These are phyloP conservation scores for Drosophila lacteicornis DNA, from an alignment of 1,140 invertebrate species.

Conservation along the genomic window DNA sequence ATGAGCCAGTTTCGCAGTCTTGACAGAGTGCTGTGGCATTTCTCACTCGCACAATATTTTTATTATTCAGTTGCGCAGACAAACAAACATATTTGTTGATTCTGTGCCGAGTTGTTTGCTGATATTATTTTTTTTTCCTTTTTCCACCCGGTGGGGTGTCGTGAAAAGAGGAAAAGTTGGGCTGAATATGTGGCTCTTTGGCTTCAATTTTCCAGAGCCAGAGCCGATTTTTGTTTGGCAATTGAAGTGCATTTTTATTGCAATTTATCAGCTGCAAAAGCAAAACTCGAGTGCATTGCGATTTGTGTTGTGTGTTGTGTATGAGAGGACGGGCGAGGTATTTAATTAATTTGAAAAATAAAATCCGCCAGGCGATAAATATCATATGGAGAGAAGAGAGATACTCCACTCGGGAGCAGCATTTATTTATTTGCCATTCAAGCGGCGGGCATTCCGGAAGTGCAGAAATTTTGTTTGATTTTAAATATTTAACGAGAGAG, in stretches of 20 bases:
- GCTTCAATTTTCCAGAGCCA: slow-evolving; percentile 34
- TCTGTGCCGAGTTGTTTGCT: slow-evolving; percentile 45
- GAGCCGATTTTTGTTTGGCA: slow-evolving; percentile 36
- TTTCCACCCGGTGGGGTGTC: not conserved
- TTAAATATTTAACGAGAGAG: slow-evolving; percentile 38
- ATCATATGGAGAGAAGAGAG: slow-evolving; percentile 8
- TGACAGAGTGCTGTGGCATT: slow-evolving; percentile 8
- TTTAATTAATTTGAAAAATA: slow-evolving; percentile 62
- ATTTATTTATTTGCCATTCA: slow-evolving; percentile 23
- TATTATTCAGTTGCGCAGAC: slow-evolving; percentile 52
- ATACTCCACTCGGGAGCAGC: slow-evolving; percentile 11
- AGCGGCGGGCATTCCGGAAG: slow-evolving; percentile 5
- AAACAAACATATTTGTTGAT: slow-evolving; percentile 60
- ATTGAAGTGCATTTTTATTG: slow-evolving; percentile 59
- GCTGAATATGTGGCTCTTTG: not conserved
- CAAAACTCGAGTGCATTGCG: slow-evolving; percentile 45
- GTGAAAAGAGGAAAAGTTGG: slow-evolving; percentile 1
- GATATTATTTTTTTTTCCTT: not conserved
- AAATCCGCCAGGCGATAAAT: slow-evolving; percentile 15
- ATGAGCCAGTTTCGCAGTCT: slow-evolving; percentile 18
- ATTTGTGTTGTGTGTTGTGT: slow-evolving; percentile 31
- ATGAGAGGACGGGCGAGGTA: slow-evolving; percentile 20
- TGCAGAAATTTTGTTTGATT: slow-evolving; percentile 24
- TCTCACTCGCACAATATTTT: slow-evolving; percentile 23
- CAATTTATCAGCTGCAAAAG: slow-evolving; percentile 54